A percentile compares a stretch with the other conserved stretches of the same genome.
Conservation (phyloP, 2,888 invertebrate genomes). For the Scaptomyza tumidula region DNA sequence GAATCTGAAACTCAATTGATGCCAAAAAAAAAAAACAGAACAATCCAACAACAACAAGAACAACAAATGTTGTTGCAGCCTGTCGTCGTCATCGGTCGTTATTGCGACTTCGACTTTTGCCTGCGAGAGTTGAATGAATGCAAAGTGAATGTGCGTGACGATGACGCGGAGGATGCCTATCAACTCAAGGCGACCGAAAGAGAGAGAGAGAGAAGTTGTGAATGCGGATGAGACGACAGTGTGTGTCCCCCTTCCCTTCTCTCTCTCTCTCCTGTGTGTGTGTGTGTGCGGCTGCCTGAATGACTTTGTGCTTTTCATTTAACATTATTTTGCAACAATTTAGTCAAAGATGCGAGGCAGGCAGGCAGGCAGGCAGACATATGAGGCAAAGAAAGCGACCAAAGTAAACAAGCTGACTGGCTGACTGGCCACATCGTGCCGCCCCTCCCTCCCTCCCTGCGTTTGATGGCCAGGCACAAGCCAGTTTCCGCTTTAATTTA, state of each 20-base stretch:
- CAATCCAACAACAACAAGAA: neutral
- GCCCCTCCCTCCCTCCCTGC: neutral
- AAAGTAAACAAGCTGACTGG: constrained; percentile 66
- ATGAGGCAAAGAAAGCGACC: constrained; percentile 61
- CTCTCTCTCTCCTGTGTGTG: neutral
- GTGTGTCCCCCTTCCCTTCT: neutral
- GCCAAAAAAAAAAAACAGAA: constrained; percentile 43
- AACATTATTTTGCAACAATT: constrained; percentile 78
- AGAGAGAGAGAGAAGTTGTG: constrained; percentile 20
- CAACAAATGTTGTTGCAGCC: constrained; percentile 42
- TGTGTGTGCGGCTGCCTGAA: constrained; percentile 45
- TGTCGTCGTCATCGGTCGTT: constrained; percentile 38
- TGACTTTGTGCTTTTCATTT: constrained; percentile 81
- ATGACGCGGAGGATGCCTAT: constrained; percentile 53
- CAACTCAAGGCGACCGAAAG: neutral
- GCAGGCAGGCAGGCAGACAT: constrained; percentile 35
- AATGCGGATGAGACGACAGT: constrained; percentile 35
- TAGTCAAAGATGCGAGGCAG: constrained; percentile 15
- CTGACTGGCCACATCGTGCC: constrained; percentile 1
- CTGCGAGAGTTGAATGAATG: constrained; percentile 66
- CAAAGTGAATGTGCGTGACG: constrained; percentile 78
- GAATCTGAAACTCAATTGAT: constrained; percentile 65
- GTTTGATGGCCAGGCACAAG: constrained; percentile 40
- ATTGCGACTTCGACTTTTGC: constrained; percentile 22
- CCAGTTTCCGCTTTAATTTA: constrained; percentile 79